Evolutionary conservation across 1,140 invertebrate genomes (phyloP).

Genomic region (Phocides pigmalion): DNA sequence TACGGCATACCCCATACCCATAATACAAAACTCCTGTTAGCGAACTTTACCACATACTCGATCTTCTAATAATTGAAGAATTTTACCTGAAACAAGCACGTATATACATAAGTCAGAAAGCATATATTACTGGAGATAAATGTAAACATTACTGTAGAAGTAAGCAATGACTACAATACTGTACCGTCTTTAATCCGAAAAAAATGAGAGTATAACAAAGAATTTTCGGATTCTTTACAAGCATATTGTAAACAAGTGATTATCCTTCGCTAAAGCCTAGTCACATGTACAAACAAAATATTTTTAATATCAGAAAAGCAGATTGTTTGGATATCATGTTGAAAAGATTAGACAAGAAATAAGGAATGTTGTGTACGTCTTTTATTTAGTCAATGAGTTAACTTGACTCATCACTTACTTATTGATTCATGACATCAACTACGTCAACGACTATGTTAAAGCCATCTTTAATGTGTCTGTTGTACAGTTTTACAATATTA

Average conservation of each 20-base stretch:
- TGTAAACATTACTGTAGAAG: no score
- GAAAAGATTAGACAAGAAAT: not conserved
- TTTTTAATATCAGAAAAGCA: constrained; percentile 8
- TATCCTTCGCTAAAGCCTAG: constrained; percentile 5
- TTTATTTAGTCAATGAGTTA: no score
- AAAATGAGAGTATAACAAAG: constrained; percentile 6
- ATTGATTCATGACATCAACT: no score
- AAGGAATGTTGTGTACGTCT: not conserved
- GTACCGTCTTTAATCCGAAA: constrained; percentile 3
- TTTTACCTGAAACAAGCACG: not conserved
- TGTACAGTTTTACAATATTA: no score
- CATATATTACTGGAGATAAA: no score
- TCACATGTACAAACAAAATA: constrained; percentile 1
- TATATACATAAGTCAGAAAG: not conserved
- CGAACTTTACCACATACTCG: not conserved
- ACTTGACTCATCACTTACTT: no score
- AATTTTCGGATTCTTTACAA: not conserved
- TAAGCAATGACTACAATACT: no score
- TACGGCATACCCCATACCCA: not conserved
- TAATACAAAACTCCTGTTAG: not conserved
- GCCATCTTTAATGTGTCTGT: no score
- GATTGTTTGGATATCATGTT: not conserved
- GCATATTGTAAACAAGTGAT: constrained; percentile 6
- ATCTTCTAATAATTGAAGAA: not conserved
- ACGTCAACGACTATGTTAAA: no score